These are phyloP conservation scores for Asobara japonica DNA, from an alignment of 1,140 invertebrate species.

Conservation along the genomic window DNA sequence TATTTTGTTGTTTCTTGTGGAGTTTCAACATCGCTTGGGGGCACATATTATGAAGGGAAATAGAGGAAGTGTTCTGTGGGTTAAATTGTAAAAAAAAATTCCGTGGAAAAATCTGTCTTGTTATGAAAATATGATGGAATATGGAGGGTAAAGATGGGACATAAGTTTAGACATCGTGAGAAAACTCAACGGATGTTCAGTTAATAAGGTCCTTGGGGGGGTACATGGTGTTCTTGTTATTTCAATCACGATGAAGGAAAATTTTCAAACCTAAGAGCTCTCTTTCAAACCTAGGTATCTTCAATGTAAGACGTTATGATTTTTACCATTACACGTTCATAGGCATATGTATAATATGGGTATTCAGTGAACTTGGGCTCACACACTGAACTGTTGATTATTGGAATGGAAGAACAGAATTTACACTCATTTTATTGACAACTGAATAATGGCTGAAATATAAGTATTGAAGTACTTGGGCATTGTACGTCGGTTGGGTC, in stretches of 20 bases:
- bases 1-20: neutral
- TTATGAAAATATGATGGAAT: slow-evolving; percentile 19
- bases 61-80: slow-evolving; percentile 10
- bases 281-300: no score
- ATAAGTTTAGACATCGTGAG: slow-evolving; percentile 2
- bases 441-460: no score
- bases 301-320: no score
- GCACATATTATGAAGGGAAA: slow-evolving; percentile 6
- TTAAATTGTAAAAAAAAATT: slow-evolving; percentile 5
- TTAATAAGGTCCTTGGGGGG: slow-evolving; percentile 16
- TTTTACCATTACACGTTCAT: no score
- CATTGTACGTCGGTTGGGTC: no score
- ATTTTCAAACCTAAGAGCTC: neutral
- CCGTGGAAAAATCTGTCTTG: neutral
- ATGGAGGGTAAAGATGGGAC: neutral
- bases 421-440: no score
- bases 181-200: slow-evolving; percentile 1
- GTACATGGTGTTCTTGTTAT: slow-evolving; percentile 10
- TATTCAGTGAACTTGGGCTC: no score
- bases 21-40: neutral
- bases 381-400: no score
- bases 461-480: no score
- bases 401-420: no score
- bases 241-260: neutral
- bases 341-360: no score